Percentiles rank a stretch among this genome's conserved stretches.
Conservation (phyloP, 1,140 invertebrate genomes). For the Achroia grisella region DNA sequence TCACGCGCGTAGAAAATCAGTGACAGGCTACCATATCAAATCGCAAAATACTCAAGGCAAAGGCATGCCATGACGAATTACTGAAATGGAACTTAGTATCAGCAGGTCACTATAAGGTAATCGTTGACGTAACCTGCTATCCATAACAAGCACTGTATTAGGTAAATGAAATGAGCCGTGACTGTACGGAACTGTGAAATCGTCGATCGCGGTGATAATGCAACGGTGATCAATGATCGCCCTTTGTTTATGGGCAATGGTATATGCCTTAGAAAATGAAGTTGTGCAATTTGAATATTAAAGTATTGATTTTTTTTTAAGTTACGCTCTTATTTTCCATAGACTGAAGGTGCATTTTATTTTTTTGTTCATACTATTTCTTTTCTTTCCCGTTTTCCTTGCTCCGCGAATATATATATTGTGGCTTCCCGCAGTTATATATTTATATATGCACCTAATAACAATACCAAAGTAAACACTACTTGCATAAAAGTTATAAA, state of each 20-base stretch:
- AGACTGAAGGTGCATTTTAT: no score
- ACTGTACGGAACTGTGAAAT: conserved; percentile 38
- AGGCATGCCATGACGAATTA: conserved; percentile 9
- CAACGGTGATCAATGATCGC: conserved; percentile 19
- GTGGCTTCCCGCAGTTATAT: no score
- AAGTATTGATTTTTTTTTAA: no score
- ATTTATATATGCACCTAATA: no score
- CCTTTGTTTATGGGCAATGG: conserved; percentile 13
- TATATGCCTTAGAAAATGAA: neutral
- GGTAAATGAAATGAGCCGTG: conserved; percentile 39
- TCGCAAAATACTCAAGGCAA: conserved; percentile 5
- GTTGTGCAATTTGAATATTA: conserved; percentile 4
- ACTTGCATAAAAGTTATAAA: no score
- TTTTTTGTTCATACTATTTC: no score
- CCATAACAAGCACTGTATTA: conserved; percentile 21
- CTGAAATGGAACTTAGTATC: conserved; percentile 14
- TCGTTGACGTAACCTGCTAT: conserved; percentile 14
- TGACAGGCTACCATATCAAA: conserved; percentile 12
- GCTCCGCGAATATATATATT: no score
- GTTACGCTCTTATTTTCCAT: no score
- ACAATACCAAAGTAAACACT: no score
- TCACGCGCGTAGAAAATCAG: conserved; percentile 10
- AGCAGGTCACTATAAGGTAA: conserved; percentile 12
- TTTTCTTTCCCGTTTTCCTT: no score
- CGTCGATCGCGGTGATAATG: conserved; percentile 26